Conservation (phyloP, 64 coral and sea anemone species). For the Pocillopora damicornis region DNA sequence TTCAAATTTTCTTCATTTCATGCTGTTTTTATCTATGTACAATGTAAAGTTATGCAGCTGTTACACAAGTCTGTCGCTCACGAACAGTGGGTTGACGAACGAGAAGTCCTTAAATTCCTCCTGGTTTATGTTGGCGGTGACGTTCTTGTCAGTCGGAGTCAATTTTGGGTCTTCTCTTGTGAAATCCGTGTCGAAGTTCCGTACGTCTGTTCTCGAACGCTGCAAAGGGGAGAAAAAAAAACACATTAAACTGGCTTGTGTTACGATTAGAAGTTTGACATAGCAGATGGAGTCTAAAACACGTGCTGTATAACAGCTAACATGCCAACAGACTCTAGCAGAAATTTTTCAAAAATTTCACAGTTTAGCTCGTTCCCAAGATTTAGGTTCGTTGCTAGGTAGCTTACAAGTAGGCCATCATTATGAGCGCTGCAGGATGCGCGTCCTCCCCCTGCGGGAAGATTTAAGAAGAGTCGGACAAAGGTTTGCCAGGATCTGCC, state of each 20-base stretch:
- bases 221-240: constrained; percentile 34
- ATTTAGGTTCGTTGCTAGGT: too few species aligned
- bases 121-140: constrained; percentile 86
- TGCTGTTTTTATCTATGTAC: constrained; percentile 21
- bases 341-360: too few species aligned
- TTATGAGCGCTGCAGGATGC: too few species aligned
- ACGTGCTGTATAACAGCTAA: too few species aligned
- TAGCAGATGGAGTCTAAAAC: too few species aligned
- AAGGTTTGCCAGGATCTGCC: too few species aligned
- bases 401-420: too few species aligned
- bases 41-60: constrained; percentile 20
- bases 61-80: constrained; percentile 41
- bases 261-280: too few species aligned
- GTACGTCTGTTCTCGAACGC: constrained; percentile 84
- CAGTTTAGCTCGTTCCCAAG: too few species aligned
- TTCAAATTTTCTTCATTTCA: constrained; percentile 39
- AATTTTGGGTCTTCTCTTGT: constrained; percentile 78
- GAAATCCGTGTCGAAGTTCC: constrained; percentile 95
- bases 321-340: too few species aligned
- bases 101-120: constrained; percentile 93
- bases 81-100: constrained; percentile 89
- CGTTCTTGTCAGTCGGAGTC: constrained; percentile 81
- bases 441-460: too few species aligned
- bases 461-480: too few species aligned
- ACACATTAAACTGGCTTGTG: not conserved